Evolutionary conservation across 2,888 invertebrate species (phyloP).

Genomic region (Meteorus colon): DNA sequence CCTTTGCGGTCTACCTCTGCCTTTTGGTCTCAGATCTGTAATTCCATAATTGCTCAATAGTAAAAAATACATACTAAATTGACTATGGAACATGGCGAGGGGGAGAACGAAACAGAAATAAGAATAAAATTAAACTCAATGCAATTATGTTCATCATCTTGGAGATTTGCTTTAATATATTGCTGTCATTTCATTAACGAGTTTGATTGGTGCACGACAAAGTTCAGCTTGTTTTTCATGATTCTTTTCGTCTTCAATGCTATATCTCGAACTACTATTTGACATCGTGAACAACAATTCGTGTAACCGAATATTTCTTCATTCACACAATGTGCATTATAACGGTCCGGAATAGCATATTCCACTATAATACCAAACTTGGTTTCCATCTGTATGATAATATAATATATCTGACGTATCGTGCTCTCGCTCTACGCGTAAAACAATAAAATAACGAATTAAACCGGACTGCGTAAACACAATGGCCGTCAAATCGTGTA

Average conservation of each 20-base stretch:
- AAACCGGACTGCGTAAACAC: constrained; percentile 62
- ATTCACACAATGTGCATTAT: too few species aligned
- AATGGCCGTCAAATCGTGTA: constrained; percentile 63
- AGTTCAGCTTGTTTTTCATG: too few species aligned
- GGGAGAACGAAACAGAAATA: background rate
- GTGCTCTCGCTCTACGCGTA: constrained; percentile 29
- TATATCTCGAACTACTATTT: too few species aligned
- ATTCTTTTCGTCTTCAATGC: too few species aligned
- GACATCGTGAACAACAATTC: too few species aligned
- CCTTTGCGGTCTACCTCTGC: constrained; percentile 91
- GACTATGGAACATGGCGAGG: background rate
- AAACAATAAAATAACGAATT: constrained; percentile 64
- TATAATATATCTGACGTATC: constrained; percentile 9
- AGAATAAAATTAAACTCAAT: constrained; percentile 6
- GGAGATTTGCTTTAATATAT: too few species aligned
- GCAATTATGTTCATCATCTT: background rate
- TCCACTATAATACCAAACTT: too few species aligned
- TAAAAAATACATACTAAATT: background rate
- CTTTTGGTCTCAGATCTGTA: constrained; percentile 90
- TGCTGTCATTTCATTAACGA: too few species aligned
- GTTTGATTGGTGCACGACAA: too few species aligned
- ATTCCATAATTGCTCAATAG: constrained; percentile 29
- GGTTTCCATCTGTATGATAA: background rate
- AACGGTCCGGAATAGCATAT: too few species aligned
- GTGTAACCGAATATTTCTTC: too few species aligned